A percentile compares a stretch with the other conserved stretches of the same genome.
Evolutionary conservation across 2,888 invertebrate genomes (phyloP).

Genomic region (Pachymerium ferrugineum): DNA sequence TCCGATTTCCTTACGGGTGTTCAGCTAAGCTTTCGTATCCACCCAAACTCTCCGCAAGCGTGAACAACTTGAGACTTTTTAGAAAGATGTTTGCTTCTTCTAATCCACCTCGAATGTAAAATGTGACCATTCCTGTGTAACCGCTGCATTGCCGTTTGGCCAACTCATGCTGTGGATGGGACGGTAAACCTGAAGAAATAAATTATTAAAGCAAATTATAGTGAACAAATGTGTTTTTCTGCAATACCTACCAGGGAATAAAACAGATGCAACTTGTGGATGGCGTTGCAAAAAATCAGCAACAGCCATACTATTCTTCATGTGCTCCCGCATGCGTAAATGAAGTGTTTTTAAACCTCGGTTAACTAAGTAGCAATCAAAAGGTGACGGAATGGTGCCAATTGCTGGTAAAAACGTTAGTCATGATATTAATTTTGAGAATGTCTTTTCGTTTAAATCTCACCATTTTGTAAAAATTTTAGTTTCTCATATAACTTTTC

Average conservation of each 20-base stretch:
- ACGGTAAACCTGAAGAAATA: constrained; percentile 60
- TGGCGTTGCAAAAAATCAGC: constrained; percentile 77
- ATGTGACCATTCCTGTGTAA: constrained; percentile 87
- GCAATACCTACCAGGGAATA: constrained; percentile 65
- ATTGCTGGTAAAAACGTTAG: constrained; percentile 56
- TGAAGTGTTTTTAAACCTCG: constrained; percentile 89
- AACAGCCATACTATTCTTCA: constrained; percentile 66
- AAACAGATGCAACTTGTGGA: constrained; percentile 68
- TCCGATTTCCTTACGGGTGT: constrained; percentile 68
- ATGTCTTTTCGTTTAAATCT: constrained; percentile 37
- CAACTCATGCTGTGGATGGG: constrained; percentile 79
- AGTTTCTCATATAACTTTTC: constrained; percentile 65
- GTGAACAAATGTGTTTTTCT: no score
- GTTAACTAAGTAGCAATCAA: constrained; percentile 90
- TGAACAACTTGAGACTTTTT: constrained; percentile 66
- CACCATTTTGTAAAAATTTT: constrained; percentile 82
- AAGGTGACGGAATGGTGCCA: constrained; percentile 92
- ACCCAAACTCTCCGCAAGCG: constrained; percentile 88
- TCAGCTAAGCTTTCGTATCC: constrained; percentile 93
- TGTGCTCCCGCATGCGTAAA: constrained; percentile 84
- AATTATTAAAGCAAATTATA: no score
- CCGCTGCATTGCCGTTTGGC: constrained; percentile 74
- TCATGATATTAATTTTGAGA: background rate
- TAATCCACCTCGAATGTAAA: constrained; percentile 73
- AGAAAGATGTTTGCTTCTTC: constrained; percentile 69